Conservation (phyloP, 1,140 invertebrate genomes). For the Cataglyphis hispanica region DNA sequence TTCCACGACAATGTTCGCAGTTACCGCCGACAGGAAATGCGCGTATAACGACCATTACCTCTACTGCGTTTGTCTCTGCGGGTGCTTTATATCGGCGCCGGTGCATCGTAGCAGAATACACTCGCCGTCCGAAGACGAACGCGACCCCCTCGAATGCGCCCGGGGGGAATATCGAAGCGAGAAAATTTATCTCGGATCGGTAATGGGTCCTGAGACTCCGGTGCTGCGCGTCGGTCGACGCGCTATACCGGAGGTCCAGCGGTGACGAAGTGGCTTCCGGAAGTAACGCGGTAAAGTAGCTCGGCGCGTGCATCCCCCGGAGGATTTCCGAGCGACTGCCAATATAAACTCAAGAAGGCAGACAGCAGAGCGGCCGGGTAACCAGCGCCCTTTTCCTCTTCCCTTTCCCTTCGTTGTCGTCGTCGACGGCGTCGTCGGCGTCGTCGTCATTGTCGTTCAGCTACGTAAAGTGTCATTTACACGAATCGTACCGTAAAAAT, state of each 20-base stretch:
- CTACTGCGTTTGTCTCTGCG: constrained; percentile 51
- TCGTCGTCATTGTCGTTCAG: constrained; percentile 11
- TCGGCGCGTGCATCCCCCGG: constrained; percentile 38
- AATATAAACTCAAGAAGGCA: constrained; percentile 56
- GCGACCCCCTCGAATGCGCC: constrained; percentile 46
- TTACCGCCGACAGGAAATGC: constrained; percentile 52
- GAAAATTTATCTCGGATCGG: constrained; percentile 62
- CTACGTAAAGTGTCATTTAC: constrained; percentile 53
- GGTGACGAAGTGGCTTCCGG: constrained; percentile 65
- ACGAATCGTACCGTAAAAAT: constrained; percentile 46
- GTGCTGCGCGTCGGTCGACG: constrained; percentile 20
- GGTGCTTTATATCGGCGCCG: constrained; percentile 51
- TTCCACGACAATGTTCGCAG: constrained; percentile 26
- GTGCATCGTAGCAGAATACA: constrained; percentile 18
- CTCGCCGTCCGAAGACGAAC: constrained; percentile 57
- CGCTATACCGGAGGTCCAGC: constrained; percentile 13
- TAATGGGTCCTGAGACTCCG: constrained; percentile 51
- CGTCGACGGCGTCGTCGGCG: constrained; percentile 36
- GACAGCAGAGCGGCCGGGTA: constrained; percentile 30
- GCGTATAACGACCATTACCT: constrained; percentile 58
- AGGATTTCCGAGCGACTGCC: constrained; percentile 53
- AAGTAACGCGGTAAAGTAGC: constrained; percentile 17
- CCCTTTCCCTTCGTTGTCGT: background rate
- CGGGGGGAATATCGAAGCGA: constrained; percentile 58
- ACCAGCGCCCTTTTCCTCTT: constrained; percentile 24